These are phyloP conservation scores for Dallia pectoralis DNA, from an alignment of 2,797 vertebrate genomes.

Conservation along the genomic window DNA sequence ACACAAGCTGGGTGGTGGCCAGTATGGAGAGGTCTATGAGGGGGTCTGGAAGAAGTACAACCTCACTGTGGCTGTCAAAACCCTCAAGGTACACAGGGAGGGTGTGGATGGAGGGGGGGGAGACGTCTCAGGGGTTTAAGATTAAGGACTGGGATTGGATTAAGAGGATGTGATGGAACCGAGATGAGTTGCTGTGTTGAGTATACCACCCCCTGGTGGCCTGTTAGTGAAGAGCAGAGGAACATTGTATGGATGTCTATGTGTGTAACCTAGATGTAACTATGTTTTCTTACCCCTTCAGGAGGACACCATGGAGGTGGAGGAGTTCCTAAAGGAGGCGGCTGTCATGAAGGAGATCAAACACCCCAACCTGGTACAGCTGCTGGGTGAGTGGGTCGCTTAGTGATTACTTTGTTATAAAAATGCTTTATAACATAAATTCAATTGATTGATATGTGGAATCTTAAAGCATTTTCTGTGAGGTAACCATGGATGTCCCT, in stretches of 20 bases:
- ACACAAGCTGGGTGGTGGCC: conserved; percentile 96
- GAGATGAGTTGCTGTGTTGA: conserved; percentile 19
- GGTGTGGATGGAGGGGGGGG: too few species aligned
- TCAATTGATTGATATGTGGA: too few species aligned
- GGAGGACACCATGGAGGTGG: conserved; percentile 99
- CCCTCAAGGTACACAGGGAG: conserved; percentile 81
- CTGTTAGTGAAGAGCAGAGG: conserved; percentile 1
- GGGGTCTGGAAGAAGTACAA: conserved; percentile 99
- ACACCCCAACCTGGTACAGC: conserved; percentile 95
- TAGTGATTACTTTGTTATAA: too few species aligned
- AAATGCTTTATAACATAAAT: too few species aligned
- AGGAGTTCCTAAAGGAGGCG: conserved; percentile 97
- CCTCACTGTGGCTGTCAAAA: conserved; percentile 96
- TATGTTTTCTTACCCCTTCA: conserved; percentile 45
- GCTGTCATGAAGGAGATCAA: conserved; percentile 99
- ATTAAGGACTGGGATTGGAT: not conserved
- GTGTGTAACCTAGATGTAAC: not conserved
- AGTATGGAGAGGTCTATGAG: conserved; percentile 98
- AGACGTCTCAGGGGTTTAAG: not conserved
- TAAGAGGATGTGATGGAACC: not conserved
- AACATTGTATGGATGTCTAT: not conserved
- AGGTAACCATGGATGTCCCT: not conserved
- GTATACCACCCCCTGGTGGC: conserved; percentile 58
- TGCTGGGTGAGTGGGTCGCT: conserved; percentile 85
- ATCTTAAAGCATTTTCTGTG: not conserved